phyloP scores from a whole-genome alignment of 2,113 vertebrate genomes.

The Sturnira hondurensis region DNA sequence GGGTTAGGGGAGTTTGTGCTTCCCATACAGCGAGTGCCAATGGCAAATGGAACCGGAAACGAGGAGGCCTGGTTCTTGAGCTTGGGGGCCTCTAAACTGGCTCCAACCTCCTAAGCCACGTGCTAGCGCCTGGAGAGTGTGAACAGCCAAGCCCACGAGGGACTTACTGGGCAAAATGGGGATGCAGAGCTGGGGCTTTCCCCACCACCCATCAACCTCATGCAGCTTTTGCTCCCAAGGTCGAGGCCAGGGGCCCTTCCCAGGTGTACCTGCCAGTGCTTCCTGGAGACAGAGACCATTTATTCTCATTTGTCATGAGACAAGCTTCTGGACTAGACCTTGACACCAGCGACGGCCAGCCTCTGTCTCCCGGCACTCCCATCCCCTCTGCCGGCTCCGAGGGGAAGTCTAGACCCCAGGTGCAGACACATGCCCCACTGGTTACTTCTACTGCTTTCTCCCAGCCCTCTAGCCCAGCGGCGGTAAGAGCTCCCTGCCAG shows the following conservation, averaged over 20 bases:
- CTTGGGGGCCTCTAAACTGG: neutral
- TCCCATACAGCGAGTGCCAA: accelerated
- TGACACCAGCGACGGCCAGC: neutral
- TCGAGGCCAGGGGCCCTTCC: neutral
- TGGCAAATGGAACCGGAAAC: too few relatives aligned
- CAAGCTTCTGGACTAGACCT: neutral
- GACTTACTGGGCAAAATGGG: accelerated
- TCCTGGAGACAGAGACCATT: neutral
- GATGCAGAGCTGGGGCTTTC: neutral
- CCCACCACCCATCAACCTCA: neutral
- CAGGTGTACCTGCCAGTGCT: accelerated
- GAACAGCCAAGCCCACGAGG: neutral
- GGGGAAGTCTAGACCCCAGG: neutral
- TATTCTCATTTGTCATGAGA: neutral
- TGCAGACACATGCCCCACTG: neutral
- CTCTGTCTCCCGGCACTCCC: neutral
- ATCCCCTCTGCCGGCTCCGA: neutral
- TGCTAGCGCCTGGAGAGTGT: neutral
- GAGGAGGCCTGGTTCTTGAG: neutral
- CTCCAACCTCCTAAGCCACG: neutral
- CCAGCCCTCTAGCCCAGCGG: neutral
- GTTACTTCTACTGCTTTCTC: neutral
- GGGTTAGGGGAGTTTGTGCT: neutral
- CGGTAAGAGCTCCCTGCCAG: neutral
- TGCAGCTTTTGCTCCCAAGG: neutral